Conservation (phyloP, 2,113 vertebrate genomes). For the Upupa epops region DNA sequence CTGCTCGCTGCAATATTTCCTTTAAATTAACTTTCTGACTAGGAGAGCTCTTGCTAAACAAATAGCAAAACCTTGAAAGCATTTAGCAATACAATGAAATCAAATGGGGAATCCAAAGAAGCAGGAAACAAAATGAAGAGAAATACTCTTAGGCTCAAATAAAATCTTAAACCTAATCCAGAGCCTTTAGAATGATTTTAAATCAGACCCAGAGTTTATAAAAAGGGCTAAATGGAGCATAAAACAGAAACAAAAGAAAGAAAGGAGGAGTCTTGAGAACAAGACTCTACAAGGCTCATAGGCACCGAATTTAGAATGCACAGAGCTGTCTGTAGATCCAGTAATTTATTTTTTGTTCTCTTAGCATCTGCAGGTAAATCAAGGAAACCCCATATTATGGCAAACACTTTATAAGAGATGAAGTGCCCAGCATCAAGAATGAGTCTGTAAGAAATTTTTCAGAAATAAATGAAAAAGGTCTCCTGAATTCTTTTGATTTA, state of each 20-base stretch:
- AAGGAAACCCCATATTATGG: background rate
- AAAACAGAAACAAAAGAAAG: fast-evolving
- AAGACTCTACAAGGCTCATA: background rate
- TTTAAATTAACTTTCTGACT: background rate
- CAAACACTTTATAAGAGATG: background rate
- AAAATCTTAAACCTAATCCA: background rate
- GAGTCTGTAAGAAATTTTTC: background rate
- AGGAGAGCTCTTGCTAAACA: background rate
- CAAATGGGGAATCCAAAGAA: background rate
- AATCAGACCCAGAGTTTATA: background rate
- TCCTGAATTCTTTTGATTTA: background rate
- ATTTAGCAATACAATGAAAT: background rate
- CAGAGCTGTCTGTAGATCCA: background rate
- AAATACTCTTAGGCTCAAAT: background rate
- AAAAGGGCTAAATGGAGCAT: background rate
- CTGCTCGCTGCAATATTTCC: background rate
- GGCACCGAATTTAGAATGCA: background rate
- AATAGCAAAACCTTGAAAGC: background rate
- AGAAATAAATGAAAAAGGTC: background rate
- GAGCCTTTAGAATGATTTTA: constrained; percentile 5
- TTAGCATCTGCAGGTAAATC: background rate
- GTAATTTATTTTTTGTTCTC: background rate
- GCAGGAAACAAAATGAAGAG: background rate
- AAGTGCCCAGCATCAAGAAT: background rate
- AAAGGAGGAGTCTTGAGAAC: background rate